These are phyloP conservation scores for Pleuronectes platessa DNA, from an alignment of 2,113 vertebrate species.

Conservation along the genomic window DNA sequence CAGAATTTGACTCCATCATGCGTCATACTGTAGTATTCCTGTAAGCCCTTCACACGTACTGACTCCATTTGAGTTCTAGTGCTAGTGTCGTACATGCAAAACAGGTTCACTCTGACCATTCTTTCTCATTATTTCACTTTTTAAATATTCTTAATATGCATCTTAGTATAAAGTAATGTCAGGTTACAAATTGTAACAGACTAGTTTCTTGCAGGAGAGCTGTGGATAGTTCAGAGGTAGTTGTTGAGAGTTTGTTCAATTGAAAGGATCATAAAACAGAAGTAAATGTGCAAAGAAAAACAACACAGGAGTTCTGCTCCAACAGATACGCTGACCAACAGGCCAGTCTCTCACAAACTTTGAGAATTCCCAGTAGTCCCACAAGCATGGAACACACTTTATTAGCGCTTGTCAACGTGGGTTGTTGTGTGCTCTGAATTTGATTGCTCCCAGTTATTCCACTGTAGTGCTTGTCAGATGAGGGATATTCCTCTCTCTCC, in stretches of 20 bases:
- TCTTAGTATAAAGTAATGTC: not conserved
- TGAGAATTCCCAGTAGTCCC: conserved; percentile 61
- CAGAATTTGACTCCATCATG: not conserved
- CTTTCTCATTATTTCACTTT: not conserved
- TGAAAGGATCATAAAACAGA: conserved; percentile 25
- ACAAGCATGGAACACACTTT: conserved; percentile 64
- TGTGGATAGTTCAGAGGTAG: not conserved
- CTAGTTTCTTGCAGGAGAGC: not conserved
- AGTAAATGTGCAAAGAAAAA: not conserved
- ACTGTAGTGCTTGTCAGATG: conserved; percentile 67
- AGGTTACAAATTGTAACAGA: not conserved
- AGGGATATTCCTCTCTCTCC: conserved; percentile 67
- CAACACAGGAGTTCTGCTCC: conserved; percentile 27
- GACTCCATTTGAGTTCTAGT: not conserved
- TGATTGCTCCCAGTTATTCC: conserved; percentile 66
- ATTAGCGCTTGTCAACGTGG: conserved; percentile 73
- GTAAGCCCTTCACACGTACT: not conserved
- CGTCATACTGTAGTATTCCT: not conserved
- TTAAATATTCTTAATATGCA: not conserved
- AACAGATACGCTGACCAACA: conserved; percentile 47
- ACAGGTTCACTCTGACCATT: not conserved
- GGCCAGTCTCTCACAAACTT: conserved; percentile 60
- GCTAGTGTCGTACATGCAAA: not conserved
- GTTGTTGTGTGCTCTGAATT: conserved; percentile 64
- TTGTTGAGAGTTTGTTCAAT: not conserved